Percentiles rank a stretch among this genome's conserved stretches.
Conservation (phyloP, 2,888 invertebrate genomes). For the Hydroisotoma schaefferi region DNA sequence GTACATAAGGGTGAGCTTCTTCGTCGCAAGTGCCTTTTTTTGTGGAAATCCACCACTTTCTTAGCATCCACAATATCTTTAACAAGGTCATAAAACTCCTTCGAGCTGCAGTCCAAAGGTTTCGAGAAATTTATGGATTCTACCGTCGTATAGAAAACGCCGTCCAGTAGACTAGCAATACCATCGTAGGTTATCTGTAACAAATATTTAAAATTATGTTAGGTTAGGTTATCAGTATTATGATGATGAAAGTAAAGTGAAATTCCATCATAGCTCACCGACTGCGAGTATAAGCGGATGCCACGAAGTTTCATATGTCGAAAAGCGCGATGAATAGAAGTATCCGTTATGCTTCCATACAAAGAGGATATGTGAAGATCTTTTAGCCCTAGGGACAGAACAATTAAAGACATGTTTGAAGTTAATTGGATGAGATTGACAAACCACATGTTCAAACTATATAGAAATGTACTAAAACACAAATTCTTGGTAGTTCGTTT, state of each 20-base stretch:
- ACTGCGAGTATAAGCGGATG: conserved; percentile 27
- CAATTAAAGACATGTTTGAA: neutral
- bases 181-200: conserved; percentile 28
- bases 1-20: neutral
- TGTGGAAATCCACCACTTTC: neutral
- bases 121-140: conserved; percentile 28
- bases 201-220: neutral
- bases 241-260: neutral
- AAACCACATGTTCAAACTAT: too few relatives aligned
- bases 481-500: too few relatives aligned
- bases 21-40: neutral
- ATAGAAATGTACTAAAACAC: too few relatives aligned
- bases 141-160: conserved; percentile 17
- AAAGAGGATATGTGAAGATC: conserved; percentile 31
- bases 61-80: conserved; percentile 29
- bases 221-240: neutral
- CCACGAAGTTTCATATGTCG: conserved; percentile 26
- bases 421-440: too few relatives aligned
- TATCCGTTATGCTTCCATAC: conserved; percentile 31
- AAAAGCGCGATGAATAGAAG: conserved; percentile 18
- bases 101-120: conserved; percentile 29
- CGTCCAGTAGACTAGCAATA: conserved; percentile 22
- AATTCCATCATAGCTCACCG: conserved; percentile 27
- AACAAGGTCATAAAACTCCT: conserved; percentile 29
- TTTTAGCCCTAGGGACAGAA: conserved; percentile 15